phyloP scores from a whole-genome alignment of 1,140 invertebrate species.

The Diuraphis noxia region DNA sequence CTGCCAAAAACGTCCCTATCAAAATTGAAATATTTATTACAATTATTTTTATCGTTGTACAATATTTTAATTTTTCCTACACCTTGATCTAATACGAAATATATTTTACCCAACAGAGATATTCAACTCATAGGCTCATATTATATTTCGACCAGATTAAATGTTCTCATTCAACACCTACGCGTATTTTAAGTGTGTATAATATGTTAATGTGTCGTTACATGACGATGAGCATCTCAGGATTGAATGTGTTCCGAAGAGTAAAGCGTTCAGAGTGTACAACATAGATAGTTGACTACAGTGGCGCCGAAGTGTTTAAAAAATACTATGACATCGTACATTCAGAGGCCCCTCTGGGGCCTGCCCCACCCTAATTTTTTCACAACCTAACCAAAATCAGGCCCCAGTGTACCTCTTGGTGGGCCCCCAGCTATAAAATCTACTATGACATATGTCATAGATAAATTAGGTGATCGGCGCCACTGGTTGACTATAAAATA shows the following conservation, averaged over 20 bases:
- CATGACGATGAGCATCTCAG: neutral
- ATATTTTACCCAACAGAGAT: neutral
- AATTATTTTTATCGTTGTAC: neutral
- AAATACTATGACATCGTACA: too few species aligned
- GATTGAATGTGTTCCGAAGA: neutral
- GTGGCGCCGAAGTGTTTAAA: too few species aligned
- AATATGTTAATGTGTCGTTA: neutral
- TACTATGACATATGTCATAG: too few species aligned
- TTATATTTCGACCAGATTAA: neutral
- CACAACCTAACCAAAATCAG: too few species aligned
- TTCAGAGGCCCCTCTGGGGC: too few species aligned
- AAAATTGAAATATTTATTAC: neutral
- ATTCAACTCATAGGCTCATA: neutral
- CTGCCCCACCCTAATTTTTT: too few species aligned
- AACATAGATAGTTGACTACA: neutral
- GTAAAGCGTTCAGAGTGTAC: neutral
- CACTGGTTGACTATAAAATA: too few species aligned
- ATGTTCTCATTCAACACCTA: neutral
- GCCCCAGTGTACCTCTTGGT: too few species aligned
- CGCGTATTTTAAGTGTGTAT: neutral
- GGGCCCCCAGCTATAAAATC: too few species aligned
- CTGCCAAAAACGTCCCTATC: too few species aligned
- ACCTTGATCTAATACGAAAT: neutral
- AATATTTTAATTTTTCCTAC: neutral
- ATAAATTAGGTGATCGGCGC: too few species aligned